phyloP scores from a whole-genome alignment of 2,888 invertebrate species.

The Drosophila anomalipes region DNA sequence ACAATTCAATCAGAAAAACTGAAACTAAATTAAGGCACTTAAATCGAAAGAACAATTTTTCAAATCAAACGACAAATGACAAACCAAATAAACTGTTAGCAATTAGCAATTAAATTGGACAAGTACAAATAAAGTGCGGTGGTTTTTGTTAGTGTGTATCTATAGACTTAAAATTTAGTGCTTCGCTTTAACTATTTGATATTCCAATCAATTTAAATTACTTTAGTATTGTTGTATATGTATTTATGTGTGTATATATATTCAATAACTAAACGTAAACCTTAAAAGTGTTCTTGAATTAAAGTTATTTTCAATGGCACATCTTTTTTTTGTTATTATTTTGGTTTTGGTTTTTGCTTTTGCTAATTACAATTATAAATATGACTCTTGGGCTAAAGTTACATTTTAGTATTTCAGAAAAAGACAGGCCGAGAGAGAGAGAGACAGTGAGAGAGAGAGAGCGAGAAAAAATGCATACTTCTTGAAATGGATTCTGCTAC shows the following conservation, averaged over 20 bases:
- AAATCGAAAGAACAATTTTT: slow-evolving; percentile 53
- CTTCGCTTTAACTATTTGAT: slow-evolving; percentile 62
- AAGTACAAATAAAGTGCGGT: slow-evolving; percentile 76
- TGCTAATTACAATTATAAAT: slow-evolving; percentile 20
- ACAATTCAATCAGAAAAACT: slow-evolving; percentile 46
- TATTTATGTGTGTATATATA: slow-evolving; percentile 31
- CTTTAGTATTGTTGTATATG: slow-evolving; percentile 58
- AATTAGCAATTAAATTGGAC: slow-evolving; percentile 49
- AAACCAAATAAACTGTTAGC: slow-evolving; percentile 40
- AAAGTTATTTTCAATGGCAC: slow-evolving; percentile 72
- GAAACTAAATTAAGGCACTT: slow-evolving; percentile 77
- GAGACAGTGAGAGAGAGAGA: slow-evolving; percentile 5
- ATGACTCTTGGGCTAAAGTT: slow-evolving; percentile 25
- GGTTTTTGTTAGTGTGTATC: slow-evolving; percentile 55
- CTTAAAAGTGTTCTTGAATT: slow-evolving; percentile 52
- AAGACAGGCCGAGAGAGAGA: slow-evolving; percentile 5
- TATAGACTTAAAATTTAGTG: slow-evolving; percentile 53
- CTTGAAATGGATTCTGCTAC: slow-evolving; percentile 9
- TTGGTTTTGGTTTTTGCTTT: slow-evolving; percentile 12
- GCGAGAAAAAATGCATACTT: slow-evolving; percentile 30
- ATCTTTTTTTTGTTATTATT: slow-evolving; percentile 40
- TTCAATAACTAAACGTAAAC: slow-evolving; percentile 46
- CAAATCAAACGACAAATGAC: slow-evolving; percentile 22
- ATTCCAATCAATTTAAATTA: slow-evolving; percentile 34
- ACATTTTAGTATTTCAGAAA: slow-evolving; percentile 12